phyloP scores from a whole-genome alignment of 2,888 invertebrate species.

The Abrostola tripartita region DNA sequence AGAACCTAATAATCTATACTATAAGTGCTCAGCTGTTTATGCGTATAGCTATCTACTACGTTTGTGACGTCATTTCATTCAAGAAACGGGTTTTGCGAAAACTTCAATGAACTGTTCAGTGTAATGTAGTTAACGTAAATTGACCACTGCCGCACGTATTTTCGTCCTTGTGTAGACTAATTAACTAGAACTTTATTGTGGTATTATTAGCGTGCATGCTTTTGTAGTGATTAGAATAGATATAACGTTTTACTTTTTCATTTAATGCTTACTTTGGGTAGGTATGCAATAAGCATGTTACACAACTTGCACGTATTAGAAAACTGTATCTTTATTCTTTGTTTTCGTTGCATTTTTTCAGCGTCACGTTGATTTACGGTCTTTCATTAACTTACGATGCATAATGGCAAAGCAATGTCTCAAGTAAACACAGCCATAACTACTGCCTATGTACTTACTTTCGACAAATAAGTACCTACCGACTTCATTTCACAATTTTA shows the following conservation, averaged over 20 bases:
- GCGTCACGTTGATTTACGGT: no score
- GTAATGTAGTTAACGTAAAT: conserved; percentile 55
- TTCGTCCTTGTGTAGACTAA: conserved; percentile 42
- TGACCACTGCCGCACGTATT: conserved; percentile 45
- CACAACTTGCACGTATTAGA: no score
- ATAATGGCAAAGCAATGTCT: no score
- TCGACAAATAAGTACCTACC: no score
- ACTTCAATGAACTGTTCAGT: conserved; percentile 68
- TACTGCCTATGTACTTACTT: conserved; percentile 5
- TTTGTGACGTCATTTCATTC: conserved; percentile 84
- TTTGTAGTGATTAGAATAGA: conserved; percentile 2
- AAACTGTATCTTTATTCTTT: no score
- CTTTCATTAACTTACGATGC: no score
- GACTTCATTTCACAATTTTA: conserved; percentile 25
- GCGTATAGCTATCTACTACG: conserved; percentile 60
- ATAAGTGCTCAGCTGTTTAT: conserved; percentile 63
- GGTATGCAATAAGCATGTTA: no score
- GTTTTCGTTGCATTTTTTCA: no score
- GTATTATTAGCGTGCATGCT: conserved; percentile 35
- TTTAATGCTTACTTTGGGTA: background rate
- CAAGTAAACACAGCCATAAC: no score
- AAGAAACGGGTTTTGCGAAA: conserved; percentile 71
- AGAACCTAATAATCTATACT: conserved; percentile 77
- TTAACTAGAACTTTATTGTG: conserved; percentile 29
- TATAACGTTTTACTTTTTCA: background rate